These are phyloP conservation scores for Mastomys coucha DNA, from an alignment of 2,113 vertebrate genomes.

Conservation along the genomic window DNA sequence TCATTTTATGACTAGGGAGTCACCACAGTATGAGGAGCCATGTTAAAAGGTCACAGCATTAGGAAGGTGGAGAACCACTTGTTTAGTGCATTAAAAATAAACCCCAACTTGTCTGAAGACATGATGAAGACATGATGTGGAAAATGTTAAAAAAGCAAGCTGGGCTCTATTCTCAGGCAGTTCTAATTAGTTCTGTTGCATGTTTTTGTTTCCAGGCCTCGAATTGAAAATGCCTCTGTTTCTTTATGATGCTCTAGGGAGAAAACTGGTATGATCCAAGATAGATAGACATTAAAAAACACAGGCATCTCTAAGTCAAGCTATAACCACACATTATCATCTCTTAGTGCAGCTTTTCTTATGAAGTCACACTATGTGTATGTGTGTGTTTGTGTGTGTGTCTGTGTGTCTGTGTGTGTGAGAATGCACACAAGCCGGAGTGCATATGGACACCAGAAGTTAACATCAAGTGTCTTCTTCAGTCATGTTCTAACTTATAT, in stretches of 20 bases:
- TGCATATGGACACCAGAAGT: neutral
- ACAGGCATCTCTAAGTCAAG: neutral
- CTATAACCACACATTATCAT: neutral
- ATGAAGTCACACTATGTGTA: neutral
- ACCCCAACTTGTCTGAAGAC: neutral
- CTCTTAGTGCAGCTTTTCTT: neutral
- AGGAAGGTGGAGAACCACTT: neutral
- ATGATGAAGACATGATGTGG: neutral
- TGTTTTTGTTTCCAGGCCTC: slow-evolving; percentile 12
- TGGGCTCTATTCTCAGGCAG: neutral
- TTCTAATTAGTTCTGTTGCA: slow-evolving; percentile 7
- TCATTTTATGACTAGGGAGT: neutral
- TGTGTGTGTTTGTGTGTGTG: neutral
- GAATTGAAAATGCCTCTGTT: neutral
- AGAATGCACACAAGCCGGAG: neutral
- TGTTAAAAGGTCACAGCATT: neutral
- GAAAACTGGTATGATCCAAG: neutral
- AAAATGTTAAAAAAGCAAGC: slow-evolving; percentile 20
- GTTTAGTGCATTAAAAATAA: neutral
- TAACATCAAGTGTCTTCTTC: neutral
- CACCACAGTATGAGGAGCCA: neutral
- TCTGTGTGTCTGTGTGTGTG: neutral
- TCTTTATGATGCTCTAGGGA: slow-evolving; percentile 3
- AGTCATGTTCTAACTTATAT: neutral
- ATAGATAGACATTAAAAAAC: slow-evolving; percentile 27